Conservation (phyloP, 2,113 vertebrate species). For the Tautogolabrus adspersus region DNA sequence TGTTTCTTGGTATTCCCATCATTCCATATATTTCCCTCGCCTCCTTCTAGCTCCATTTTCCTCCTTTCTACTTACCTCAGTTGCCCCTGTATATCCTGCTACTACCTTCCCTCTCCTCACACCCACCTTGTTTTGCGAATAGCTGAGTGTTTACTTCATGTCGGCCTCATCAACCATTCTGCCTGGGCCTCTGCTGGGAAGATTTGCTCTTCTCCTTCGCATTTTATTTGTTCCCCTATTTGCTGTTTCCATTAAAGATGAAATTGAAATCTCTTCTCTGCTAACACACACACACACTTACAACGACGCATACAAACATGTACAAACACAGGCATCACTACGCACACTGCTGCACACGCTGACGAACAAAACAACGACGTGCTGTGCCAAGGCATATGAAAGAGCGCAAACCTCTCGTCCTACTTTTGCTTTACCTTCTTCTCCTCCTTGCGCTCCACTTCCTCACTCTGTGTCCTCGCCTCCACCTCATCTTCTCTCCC, state of each 20-base stretch:
- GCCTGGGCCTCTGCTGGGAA: constrained; percentile 54
- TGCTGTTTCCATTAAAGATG: constrained; percentile 79
- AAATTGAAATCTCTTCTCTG: constrained; percentile 74
- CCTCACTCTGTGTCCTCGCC: constrained; percentile 23
- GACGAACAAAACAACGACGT: constrained; percentile 57
- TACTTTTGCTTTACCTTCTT: constrained; percentile 71
- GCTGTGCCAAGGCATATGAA: constrained; percentile 62
- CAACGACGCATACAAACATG: not conserved
- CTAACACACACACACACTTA: constrained; percentile 8
- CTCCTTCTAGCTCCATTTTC: not conserved
- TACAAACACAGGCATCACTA: not conserved
- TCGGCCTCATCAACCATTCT: constrained; percentile 68
- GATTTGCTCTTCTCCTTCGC: constrained; percentile 63
- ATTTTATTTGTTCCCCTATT: constrained; percentile 73
- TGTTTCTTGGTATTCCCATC: constrained; percentile 19
- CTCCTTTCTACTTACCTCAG: constrained; percentile 8
- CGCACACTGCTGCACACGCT: constrained; percentile 27
- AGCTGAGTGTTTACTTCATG: constrained; percentile 61
- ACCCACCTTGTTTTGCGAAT: constrained; percentile 43
- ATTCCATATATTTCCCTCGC: not conserved
- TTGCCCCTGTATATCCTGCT: not conserved
- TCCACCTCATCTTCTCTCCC: constrained; percentile 40
- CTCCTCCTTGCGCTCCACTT: constrained; percentile 46
- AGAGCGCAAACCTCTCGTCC: constrained; percentile 73
- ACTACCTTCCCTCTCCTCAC: constrained; percentile 13